Base-by-base conservation (phyloP, 1,140 invertebrate species). In the Pentalonia nigronervosa region DNA sequence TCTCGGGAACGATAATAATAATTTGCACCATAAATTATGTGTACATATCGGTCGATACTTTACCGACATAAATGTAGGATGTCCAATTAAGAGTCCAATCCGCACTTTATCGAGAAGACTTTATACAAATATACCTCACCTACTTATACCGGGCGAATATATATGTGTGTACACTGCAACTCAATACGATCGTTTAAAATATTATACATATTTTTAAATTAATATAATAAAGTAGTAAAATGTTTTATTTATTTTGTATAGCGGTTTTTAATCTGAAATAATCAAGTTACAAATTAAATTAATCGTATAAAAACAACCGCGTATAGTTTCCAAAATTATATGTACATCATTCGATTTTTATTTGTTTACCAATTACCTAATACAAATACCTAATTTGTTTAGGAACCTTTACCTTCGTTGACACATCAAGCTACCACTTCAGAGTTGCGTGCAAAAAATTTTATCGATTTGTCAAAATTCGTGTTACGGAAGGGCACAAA, bases 261-360 rank as follows among this genome's bases (percentile, higher is more conserved):
- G 7, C 76, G 1, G 20, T 34, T 0, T 83, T 17, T 36, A 36
- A 34, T 36, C 7, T 83, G n/a, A 83, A 83, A 83, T 83, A 36
- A 83, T 83, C 34, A 83, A 21, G 76, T 83, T 83, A 83, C 76
- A 83, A 83, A 36, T 83, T 36, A 83, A 83, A 36, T 83, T 36
- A 36, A 36, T 36, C 34, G 8, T 20, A 83, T 83, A 34, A 83
- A 36, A 83, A 36, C 76, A 21, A 21, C 17, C 21, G 21, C n/a
- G 2, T 36, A 36, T 17, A 83, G 34, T 83, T 83, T 23, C 20
- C 17, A 21, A 81, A 81, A 20, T 17, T 9, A 23, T 76, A 3
- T 20, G 21, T 36, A 83, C 7, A 36, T n/a, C 1, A 76, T 76
- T 76, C 60, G n/a, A 76, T 4, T n/a, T 34, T 83, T 36, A 36